Evolutionary conservation across 92 coral and sea anemone species (phyloP).

Genomic region (Epizoanthus scotinus): DNA sequence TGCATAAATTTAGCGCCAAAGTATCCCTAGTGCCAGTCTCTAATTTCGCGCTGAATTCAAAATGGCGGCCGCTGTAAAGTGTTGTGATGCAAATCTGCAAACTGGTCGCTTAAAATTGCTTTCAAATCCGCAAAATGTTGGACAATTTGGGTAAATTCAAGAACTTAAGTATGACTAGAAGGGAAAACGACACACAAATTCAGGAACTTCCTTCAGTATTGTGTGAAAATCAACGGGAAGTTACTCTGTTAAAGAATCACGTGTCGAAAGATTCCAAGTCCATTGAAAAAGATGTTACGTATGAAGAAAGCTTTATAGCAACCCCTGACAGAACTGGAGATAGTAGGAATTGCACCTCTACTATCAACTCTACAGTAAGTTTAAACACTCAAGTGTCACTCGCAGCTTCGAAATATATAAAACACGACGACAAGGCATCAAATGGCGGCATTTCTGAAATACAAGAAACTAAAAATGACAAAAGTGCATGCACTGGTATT

Average conservation of each 20-base stretch:
- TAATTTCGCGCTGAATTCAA: slow-evolving; percentile 6
- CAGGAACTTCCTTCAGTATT: neutral
- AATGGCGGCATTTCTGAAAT: neutral
- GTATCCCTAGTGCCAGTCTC: slow-evolving; percentile 28
- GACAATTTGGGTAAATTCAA: slow-evolving; percentile 1
- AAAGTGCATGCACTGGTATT: neutral
- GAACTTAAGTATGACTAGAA: slow-evolving; percentile 15
- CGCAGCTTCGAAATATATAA: neutral
- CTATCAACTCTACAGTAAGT: neutral
- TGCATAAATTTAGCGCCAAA: slow-evolving; percentile 50
- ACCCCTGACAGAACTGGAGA: too few relatives aligned
- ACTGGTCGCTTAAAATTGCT: slow-evolving; percentile 1
- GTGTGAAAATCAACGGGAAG: slow-evolving; percentile 10
- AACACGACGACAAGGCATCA: neutral
- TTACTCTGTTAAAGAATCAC: slow-evolving; percentile 10
- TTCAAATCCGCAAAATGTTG: neutral
- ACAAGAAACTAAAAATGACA: neutral
- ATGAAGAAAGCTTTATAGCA: neutral
- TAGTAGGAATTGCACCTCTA: neutral
- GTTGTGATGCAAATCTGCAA: slow-evolving; percentile 3
- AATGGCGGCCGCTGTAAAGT: slow-evolving; percentile 17
- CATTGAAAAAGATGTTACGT: neutral
- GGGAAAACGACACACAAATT: slow-evolving; percentile 7
- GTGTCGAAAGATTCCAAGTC: neutral
- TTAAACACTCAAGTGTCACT: neutral